Evolutionary conservation across 2,113 vertebrate genomes (phyloP), one percentile per base, ranked within the genome.

Genomic region (Eulemur macaco): DNA sequence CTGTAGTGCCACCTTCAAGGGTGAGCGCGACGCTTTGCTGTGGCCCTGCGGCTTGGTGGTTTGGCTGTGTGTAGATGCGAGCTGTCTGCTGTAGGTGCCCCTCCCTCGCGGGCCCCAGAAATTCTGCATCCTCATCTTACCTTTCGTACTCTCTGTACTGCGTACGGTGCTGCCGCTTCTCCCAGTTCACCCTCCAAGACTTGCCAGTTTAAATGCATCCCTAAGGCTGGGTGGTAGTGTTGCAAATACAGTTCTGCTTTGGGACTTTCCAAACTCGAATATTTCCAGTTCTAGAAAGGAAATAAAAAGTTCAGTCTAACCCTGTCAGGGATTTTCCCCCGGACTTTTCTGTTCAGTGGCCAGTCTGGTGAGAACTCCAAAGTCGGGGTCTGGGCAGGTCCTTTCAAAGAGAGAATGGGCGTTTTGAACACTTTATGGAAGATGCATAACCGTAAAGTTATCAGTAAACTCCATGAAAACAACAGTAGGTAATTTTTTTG

Each of bases 241-340:
- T 76, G 91, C 86, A n/a, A 37, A 86, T 58, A 25, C 5, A 11
- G 31, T 91, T 89, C 45, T 83, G 76, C n/a, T 47, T 37, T 54
- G 95, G 95, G 97, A 94, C 97, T 98, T 98, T 95, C 89, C 95
- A 85, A 80, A 78, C 78, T 37, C 10, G 8, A 81, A 6, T 76
- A 71, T 90, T 95, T 81, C 71, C 97, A 85, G 83, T 78, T 86
- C 52, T 54, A 80, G 87, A 63, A 87, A 82, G 95, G 93, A 97
- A 97, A 92, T 86, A 60, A 73, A 83, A 86, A 93, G 29, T 94
- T 93, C 8, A 42, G 47, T 86, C 82, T 87, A 42, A 89, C 66
- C 68, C 71, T 64, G n/a, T n/a, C 18, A 42, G 68, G 94, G 95
- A 68, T 82, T 97, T 97, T 42, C 94, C 92, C 73, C 68, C 66